Evolutionary conservation across 2,113 vertebrate species (phyloP).

Genomic region (Procavia capensis): DNA sequence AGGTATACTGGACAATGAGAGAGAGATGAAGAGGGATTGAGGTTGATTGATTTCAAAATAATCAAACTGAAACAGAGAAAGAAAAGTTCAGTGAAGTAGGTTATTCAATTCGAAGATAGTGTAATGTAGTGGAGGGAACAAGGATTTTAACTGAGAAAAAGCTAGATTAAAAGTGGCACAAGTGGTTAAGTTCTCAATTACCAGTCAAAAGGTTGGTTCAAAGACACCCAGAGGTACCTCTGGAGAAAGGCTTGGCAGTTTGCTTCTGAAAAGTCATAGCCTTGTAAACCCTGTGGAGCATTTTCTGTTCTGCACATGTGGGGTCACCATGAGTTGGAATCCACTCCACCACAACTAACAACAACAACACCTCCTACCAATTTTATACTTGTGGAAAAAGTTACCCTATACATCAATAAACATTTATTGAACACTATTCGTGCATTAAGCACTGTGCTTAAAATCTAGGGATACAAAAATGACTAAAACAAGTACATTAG

Average conservation of each 20-base stretch:
- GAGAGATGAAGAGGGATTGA: neutral
- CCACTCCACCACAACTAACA: too few species aligned
- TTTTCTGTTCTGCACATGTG: too few species aligned
- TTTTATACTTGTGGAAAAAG: constrained; percentile 36
- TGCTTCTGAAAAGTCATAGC: too few species aligned
- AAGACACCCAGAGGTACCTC: too few species aligned
- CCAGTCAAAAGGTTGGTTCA: neutral
- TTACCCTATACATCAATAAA: neutral
- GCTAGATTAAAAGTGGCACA: neutral
- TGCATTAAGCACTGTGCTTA: neutral
- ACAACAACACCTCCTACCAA: neutral
- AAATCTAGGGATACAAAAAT: constrained; percentile 22
- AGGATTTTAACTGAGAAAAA: constrained; percentile 11
- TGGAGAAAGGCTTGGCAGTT: too few species aligned
- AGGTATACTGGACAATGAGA: neutral
- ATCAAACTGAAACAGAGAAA: neutral
- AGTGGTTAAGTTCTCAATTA: neutral
- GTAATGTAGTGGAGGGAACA: neutral
- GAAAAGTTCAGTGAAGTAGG: neutral
- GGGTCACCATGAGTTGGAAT: too few species aligned
- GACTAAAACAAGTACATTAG: neutral
- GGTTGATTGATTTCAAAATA: neutral
- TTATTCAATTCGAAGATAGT: neutral
- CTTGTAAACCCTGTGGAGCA: too few species aligned
- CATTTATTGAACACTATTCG: constrained; percentile 12